Evolutionary conservation across 1,140 invertebrate species (phyloP), one percentile per base, ranked within the genome.

Genomic region (Halesus radiatus): DNA sequence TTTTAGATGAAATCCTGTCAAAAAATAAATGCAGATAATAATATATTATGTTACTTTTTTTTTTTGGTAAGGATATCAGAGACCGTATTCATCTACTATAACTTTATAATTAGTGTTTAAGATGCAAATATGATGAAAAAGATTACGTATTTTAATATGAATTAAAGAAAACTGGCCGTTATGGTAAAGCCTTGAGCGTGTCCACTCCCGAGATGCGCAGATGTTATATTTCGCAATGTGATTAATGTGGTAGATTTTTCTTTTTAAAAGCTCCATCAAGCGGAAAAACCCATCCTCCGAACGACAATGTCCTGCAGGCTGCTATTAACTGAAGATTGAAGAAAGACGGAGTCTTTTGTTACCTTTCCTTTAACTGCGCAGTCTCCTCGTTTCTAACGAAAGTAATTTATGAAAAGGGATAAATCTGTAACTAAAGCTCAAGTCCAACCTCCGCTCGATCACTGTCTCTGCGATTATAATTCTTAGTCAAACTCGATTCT

Each of bases 381-480:
- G 70, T 23, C 54, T 83, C 58, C 77, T 78, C 18, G 78, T 80
- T 45, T 45, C 70, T 83, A 80, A 78, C 76, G 72, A 83, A 78
- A 80, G 81, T 83, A 80, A 83, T 83, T 83, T 83, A 83, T 83
- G 81, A 83, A 83, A 74, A 68, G 56, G 75, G 53, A 83, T 80
- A 83, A 83, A 83, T 83, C 79, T 78, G 78, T 74, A 29, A 79
- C 68, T 64, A 74, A 78, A 74, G 75, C 66, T 60, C 72, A 78
- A 80, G 78, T 74, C 76, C 74, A 76, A 72, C 66, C 52, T 23
- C 10, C 50, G 32, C 64, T 83, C 81, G 66, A 80, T 83, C 81
- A 83, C 78, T 60, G 18, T 60, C 18, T 60, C 23, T 45, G 37
- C 8, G 37, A 45, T 45, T 45, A 45, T 45, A 45, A 45, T 60